Conservation (phyloP, 92 coral and sea anemone species). For the Bergia puertoricense region DNA sequence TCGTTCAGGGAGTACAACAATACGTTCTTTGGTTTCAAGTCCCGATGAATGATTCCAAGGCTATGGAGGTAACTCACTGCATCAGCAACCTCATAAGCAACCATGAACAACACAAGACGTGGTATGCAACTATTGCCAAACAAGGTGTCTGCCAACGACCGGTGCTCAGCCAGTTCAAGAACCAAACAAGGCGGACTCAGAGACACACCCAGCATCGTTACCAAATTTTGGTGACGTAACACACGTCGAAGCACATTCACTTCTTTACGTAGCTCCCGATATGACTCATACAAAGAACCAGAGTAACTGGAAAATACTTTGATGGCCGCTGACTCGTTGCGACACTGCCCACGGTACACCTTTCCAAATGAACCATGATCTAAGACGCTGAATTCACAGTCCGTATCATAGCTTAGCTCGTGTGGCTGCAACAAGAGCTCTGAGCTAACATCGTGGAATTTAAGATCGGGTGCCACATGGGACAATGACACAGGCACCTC, state of each 20-base stretch:
- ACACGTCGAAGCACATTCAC: constrained; percentile 67
- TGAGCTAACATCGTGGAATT: constrained; percentile 43
- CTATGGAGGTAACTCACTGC: constrained; percentile 63
- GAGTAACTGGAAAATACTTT: constrained; percentile 27
- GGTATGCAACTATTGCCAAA: constrained; percentile 46
- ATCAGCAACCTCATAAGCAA: constrained; percentile 62
- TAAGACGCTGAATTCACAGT: constrained; percentile 23
- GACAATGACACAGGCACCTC: constrained; percentile 2
- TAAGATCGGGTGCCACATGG: constrained; percentile 52
- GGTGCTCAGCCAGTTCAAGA: constrained; percentile 62
- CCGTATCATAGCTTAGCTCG: constrained; percentile 33
- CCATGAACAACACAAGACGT: constrained; percentile 60
- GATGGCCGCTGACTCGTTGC: constrained; percentile 41
- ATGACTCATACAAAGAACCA: constrained; percentile 40
- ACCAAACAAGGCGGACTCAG: constrained; percentile 62
- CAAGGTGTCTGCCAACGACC: constrained; percentile 53
- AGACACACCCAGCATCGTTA: constrained; percentile 67
- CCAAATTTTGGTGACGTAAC: constrained; percentile 58
- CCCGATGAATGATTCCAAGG: constrained; percentile 67
- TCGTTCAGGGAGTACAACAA: constrained; percentile 65
- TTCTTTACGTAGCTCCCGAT: constrained; percentile 77
- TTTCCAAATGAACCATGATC: constrained; percentile 60
- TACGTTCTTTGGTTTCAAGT: constrained; percentile 68
- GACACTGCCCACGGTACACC: constrained; percentile 55
- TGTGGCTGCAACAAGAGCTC: constrained; percentile 37